Conservation (phyloP, 2,797 vertebrate species). For the Molossus alvarezi region DNA sequence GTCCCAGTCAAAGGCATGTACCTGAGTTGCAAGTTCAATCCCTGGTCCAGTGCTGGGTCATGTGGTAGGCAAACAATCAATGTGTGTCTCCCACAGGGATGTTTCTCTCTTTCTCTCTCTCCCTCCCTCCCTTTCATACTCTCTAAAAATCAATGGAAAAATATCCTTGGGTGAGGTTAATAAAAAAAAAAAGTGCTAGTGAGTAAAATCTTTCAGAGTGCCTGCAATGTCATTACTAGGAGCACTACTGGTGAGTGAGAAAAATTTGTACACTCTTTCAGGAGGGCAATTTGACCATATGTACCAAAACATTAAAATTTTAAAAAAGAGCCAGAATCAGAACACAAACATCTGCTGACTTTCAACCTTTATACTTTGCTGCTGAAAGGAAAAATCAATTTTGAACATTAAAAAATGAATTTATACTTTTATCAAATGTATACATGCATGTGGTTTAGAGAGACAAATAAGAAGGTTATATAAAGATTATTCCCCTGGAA, state of each 20-base stretch:
- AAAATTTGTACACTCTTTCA: background rate
- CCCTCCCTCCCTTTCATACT: too few relatives aligned
- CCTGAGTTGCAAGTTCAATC: too few relatives aligned
- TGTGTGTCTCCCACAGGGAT: too few relatives aligned
- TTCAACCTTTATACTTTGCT: background rate
- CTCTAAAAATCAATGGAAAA: too few relatives aligned
- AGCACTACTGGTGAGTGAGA: background rate
- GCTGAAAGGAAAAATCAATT: constrained; percentile 1
- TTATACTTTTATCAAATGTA: constrained; percentile 16
- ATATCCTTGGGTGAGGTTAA: too few relatives aligned
- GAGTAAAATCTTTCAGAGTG: background rate
- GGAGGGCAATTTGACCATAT: background rate
- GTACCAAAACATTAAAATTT: background rate
- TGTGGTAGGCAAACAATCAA: too few relatives aligned
- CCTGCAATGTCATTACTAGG: background rate
- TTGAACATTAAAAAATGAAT: background rate
- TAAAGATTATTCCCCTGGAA: background rate
- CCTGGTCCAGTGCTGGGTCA: too few relatives aligned
- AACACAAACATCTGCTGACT: background rate
- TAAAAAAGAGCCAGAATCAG: background rate
- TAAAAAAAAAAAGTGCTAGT: background rate
- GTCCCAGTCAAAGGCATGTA: too few relatives aligned
- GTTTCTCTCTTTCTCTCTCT: too few relatives aligned
- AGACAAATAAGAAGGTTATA: background rate
- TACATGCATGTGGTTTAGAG: background rate